A percentile compares a stretch with the other conserved stretches of the same genome.
These are phyloP conservation scores for Solea solea DNA, from an alignment of 2,113 vertebrate genomes.

Conservation along the genomic window DNA sequence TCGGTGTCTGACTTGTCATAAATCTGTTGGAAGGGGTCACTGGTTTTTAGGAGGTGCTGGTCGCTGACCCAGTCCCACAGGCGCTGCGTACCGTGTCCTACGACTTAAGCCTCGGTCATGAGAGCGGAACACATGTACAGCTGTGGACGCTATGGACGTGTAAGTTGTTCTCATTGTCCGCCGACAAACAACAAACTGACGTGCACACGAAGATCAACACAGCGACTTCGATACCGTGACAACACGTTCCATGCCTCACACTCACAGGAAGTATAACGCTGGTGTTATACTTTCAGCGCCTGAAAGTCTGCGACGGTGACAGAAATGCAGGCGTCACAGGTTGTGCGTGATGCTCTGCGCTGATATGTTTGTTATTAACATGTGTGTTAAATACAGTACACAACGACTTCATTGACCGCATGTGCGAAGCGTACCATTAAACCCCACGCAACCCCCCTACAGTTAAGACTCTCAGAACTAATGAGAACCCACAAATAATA, in stretches of 20 bases:
- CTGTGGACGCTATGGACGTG: neutral
- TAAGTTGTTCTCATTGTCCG: neutral
- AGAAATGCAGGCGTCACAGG: neutral
- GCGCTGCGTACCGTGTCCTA: constrained; percentile 34
- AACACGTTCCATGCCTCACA: neutral
- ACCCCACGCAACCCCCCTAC: too few relatives aligned
- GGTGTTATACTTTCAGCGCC: neutral
- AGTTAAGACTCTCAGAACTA: too few relatives aligned
- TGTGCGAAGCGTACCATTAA: too few relatives aligned
- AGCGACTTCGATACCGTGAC: neutral
- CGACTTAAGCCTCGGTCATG: neutral
- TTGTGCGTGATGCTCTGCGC: too few relatives aligned
- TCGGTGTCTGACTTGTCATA: constrained; percentile 56
- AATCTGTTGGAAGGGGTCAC: constrained; percentile 55
- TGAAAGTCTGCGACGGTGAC: neutral
- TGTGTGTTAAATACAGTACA: too few relatives aligned
- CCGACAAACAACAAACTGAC: neutral
- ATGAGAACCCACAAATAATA: too few relatives aligned
- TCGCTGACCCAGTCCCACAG: constrained; percentile 48
- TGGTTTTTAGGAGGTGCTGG: constrained; percentile 52
- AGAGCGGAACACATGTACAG: neutral
- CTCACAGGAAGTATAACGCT: neutral
- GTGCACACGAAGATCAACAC: neutral
- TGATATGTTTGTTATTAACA: too few relatives aligned
- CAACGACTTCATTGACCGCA: too few relatives aligned